Base-by-base conservation (phyloP, 2,113 vertebrate genomes). In the Bujurquina vittata region DNA sequence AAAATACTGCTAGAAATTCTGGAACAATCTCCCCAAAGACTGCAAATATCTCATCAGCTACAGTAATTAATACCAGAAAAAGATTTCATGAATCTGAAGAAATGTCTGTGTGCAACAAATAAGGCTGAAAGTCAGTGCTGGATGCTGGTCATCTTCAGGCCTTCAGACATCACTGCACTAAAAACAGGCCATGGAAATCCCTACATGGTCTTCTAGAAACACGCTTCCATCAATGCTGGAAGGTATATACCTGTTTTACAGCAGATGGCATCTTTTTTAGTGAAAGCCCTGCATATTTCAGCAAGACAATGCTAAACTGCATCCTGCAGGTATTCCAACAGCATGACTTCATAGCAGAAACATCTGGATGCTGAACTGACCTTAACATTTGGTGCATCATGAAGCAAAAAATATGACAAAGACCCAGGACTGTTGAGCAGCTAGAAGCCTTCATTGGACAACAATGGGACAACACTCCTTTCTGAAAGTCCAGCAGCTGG, bases 101-200 rank as follows among this genome's bases (percentile, higher is more conserved):
- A 26, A 26, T 67, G 12, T 67, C 62, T 67, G 22, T 67, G 62
- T 2, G 43, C 62, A 26, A 43, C n/a, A 23, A 1, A 65, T n/a
- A 43, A 67, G 14, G 1, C 62, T 26, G 37, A 15, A 46, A 22
- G 62, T n/a, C 62, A 67, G 22, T 40, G 17, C 37, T 65, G 37
- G 43, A 26, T 67, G 14, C 4, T 67, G 10, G 22, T 46, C n/a
- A 0, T 65, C 0, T 46, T 67, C 2, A 15, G 1, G 63, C 40
- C 37, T 46, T 46, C 22, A 3, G 43, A 14, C 43, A 49, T 4
- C 12, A 49, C 43, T 49, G 43, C 43, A 5, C 17, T 49, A 49
- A 49, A 49, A 49, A 15, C 33, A 33, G 33, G 5, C 15, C 43
- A 17, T 17, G 43, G 14, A 46, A 46, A 46, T 46, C 4, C 2